A percentile compares a stretch with the other conserved stretches of the same genome.
These are phyloP conservation scores for Pollenia angustigena DNA, from an alignment of 2,888 invertebrate genomes.

Conservation along the genomic window DNA sequence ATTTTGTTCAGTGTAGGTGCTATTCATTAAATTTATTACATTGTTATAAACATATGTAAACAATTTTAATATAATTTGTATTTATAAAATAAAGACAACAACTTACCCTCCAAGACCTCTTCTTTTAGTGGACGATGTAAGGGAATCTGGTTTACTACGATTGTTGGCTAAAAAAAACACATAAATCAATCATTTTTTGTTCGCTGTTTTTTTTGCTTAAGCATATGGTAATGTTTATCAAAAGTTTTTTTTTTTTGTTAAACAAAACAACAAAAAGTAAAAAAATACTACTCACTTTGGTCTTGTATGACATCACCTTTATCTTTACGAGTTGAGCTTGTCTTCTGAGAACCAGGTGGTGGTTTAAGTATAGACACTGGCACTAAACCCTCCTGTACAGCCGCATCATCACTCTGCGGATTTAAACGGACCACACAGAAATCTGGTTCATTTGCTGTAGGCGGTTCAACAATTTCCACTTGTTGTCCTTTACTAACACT, in stretches of 20 bases:
- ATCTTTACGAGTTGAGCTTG: constrained; percentile 79
- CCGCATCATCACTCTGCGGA: constrained; percentile 85
- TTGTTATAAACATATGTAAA: not conserved
- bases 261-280: constrained; percentile 20
- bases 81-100: constrained; percentile 16
- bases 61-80: not conserved
- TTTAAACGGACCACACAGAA: constrained; percentile 89
- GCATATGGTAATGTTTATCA: constrained; percentile 1
- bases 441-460: constrained; percentile 88
- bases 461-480: constrained; percentile 93
- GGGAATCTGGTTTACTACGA: constrained; percentile 82
- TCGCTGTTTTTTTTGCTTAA: not conserved
- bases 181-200: constrained; percentile 45
- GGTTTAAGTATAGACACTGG: constrained; percentile 91
- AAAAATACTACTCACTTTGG: constrained; percentile 80
- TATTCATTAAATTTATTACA: not conserved
- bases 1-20: not conserved
- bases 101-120: constrained; percentile 94
- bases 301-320: constrained; percentile 82
- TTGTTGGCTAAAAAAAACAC: constrained; percentile 86
- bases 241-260: constrained; percentile 15
- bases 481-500: constrained; percentile 96
- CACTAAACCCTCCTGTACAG: constrained; percentile 91
- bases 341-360: constrained; percentile 86
- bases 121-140: constrained; percentile 92